These are phyloP conservation scores for Heliconius aoede DNA, from an alignment of 2,888 invertebrate species.

Conservation along the genomic window DNA sequence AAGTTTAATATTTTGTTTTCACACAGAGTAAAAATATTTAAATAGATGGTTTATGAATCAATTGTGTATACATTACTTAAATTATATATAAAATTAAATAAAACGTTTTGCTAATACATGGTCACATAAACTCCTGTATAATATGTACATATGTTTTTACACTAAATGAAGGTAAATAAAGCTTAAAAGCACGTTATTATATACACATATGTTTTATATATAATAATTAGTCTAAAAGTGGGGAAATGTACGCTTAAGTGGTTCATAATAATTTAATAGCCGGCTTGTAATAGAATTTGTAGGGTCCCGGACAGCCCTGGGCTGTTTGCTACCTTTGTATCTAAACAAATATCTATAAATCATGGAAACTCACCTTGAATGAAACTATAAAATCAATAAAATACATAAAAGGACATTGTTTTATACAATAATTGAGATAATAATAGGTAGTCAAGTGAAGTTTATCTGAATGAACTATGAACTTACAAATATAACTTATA, in stretches of 20 bases:
- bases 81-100: neutral
- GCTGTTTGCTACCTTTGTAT: neutral
- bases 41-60: neutral
- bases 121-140: slow-evolving; percentile 11
- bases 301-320: neutral
- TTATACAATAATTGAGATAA: slow-evolving; percentile 10
- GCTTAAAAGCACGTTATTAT: neutral
- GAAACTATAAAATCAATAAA: neutral
- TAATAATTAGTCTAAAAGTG: neutral
- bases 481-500: too few species aligned
- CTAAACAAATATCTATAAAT: slow-evolving; percentile 8
- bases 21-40: neutral
- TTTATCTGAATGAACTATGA: too few species aligned
- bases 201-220: neutral
- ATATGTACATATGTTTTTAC: slow-evolving; percentile 11
- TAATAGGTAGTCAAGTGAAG: neutral
- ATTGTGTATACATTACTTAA: neutral
- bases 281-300: neutral
- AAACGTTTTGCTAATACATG: too few species aligned
- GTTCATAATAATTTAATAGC: neutral
- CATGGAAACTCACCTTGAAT: slow-evolving; percentile 5
- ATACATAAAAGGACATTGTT: slow-evolving; percentile 6
- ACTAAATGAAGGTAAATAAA: slow-evolving; percentile 6
- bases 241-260: neutral
- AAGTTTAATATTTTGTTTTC: neutral